phyloP scores from a whole-genome alignment of 2,888 invertebrate genomes.

The Invenusta paracnida region DNA sequence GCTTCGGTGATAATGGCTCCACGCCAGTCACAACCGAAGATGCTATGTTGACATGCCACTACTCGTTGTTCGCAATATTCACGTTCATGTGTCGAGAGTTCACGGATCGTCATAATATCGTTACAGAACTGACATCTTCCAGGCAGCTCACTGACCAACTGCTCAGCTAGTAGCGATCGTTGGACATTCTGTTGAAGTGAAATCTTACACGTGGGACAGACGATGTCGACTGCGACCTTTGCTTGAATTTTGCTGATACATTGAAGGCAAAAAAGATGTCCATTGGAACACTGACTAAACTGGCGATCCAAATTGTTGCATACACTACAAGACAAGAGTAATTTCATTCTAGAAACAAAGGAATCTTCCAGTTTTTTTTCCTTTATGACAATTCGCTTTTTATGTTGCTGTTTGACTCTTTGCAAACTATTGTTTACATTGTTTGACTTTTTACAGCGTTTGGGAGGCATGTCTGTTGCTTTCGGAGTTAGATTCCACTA shows the following conservation, averaged over 20 bases:
- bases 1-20: background rate
- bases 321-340: conserved; percentile 15
- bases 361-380: background rate
- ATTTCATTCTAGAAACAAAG: conserved; percentile 27
- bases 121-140: conserved; percentile 27
- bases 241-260: conserved; percentile 2
- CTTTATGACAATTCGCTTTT: no score
- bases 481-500: no score
- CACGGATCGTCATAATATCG: background rate
- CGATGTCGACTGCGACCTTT: background rate
- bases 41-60: conserved; percentile 8
- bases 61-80: background rate
- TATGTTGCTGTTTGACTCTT: no score
- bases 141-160: conserved; percentile 27
- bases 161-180: conserved; percentile 36
- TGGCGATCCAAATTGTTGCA: conserved; percentile 11
- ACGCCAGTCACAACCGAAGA: conserved; percentile 32
- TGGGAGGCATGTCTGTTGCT: no score
- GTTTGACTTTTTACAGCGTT: no score
- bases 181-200: background rate
- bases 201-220: conserved; percentile 27
- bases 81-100: background rate
- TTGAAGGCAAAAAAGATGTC: conserved; percentile 35
- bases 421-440: no score
- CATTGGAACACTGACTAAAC: conserved; percentile 33